A percentile compares a stretch with the other conserved stretches of the same genome.
Conservation (phyloP, 1,140 invertebrate genomes). For the Drosophila ambigua region DNA sequence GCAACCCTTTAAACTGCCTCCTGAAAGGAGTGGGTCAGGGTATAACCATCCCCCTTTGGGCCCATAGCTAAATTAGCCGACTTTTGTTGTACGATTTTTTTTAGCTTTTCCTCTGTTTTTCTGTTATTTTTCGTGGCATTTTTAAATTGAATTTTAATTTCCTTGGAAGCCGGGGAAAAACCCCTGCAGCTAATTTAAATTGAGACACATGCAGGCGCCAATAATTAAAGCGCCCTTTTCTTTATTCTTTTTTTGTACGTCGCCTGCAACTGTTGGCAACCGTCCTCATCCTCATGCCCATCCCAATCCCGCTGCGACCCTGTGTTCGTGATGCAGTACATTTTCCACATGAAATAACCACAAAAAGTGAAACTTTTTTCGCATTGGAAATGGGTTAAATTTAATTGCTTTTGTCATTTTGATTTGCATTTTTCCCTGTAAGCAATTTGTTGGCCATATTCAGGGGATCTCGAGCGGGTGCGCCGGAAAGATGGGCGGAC, state of each 20-base stretch:
- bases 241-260: slow-evolving; percentile 24
- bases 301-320: slow-evolving; percentile 2
- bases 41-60: slow-evolving; percentile 39
- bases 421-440: slow-evolving; percentile 77
- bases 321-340: slow-evolving; percentile 75
- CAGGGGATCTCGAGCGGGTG: too few species aligned
- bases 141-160: slow-evolving; percentile 83
- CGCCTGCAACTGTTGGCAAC: slow-evolving; percentile 69
- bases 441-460: slow-evolving; percentile 58
- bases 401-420: slow-evolving; percentile 83
- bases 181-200: slow-evolving; percentile 75
- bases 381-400: slow-evolving; percentile 81
- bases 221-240: slow-evolving; percentile 73
- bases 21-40: not conserved
- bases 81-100: slow-evolving; percentile 68
- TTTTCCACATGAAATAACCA: slow-evolving; percentile 83
- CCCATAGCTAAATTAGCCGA: slow-evolving; percentile 63
- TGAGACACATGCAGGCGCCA: slow-evolving; percentile 80
- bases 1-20: slow-evolving; percentile 71
- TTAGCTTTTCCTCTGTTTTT: slow-evolving; percentile 40
- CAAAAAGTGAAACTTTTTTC: slow-evolving; percentile 68
- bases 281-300: not conserved
- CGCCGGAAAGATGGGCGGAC: slow-evolving; percentile 15
- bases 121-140: slow-evolving; percentile 70
- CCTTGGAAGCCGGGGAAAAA: slow-evolving; percentile 38